phyloP scores from a whole-genome alignment of 2,797 vertebrate species.

The Paedocypris micromegethes region DNA sequence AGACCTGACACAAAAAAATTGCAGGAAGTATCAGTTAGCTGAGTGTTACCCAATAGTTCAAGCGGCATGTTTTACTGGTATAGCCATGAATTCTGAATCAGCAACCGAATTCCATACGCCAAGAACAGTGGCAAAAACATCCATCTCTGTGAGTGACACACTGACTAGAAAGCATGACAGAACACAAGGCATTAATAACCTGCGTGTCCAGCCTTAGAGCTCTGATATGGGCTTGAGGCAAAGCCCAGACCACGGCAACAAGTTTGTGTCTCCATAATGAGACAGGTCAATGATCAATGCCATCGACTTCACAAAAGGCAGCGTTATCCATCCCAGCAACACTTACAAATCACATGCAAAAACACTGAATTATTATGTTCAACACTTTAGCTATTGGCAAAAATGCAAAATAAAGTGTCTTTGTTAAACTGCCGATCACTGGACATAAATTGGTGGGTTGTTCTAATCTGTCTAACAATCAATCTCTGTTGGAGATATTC shows the following conservation, averaged over 20 bases:
- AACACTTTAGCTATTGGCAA: neutral
- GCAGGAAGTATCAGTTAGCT: no score
- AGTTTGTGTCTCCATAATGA: conserved; percentile 46
- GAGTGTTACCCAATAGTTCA: neutral
- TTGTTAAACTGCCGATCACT: neutral
- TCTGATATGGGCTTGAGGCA: conserved; percentile 24
- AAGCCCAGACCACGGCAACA: conserved; percentile 28
- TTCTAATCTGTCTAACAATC: no score
- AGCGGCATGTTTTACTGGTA: neutral
- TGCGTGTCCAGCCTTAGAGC: conserved; percentile 27
- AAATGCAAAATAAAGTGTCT: neutral
- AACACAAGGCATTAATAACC: conserved; percentile 41
- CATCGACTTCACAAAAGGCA: conserved; percentile 7
- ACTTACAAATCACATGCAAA: conserved; percentile 27
- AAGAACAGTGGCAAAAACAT: conserved; percentile 5
- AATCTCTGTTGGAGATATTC: no score
- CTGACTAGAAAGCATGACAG: conserved; percentile 22
- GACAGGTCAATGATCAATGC: conserved; percentile 48
- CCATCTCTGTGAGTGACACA: conserved; percentile 44
- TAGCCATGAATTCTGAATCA: conserved; percentile 10
- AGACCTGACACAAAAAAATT: no score
- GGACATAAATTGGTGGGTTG: no score
- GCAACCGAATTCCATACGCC: conserved; percentile 25
- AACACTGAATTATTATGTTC: no score
- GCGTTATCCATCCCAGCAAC: no score